Base-by-base conservation (phyloP, 2,888 invertebrate species). In the Smittia sp. region DNA sequence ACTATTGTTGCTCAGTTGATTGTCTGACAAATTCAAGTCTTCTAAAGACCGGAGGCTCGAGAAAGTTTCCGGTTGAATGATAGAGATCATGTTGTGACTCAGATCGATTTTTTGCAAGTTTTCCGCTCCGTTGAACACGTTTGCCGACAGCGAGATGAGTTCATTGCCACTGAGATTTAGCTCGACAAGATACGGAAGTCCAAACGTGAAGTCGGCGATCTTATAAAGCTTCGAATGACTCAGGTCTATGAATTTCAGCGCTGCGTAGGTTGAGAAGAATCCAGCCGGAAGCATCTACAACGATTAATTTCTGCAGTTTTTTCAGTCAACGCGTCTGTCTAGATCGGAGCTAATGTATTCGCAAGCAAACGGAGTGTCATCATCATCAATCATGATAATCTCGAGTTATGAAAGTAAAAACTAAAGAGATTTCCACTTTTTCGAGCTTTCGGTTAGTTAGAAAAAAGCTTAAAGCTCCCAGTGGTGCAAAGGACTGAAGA, bases 1-100 rank as follows among this genome's bases (percentile, higher is more conserved):
- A 15, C 52, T 69, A 15, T 69, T 41, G 20, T 69, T 69, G 52
- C 18, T 52, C 69, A 69, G n/a, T 52, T 39, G 25, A 62, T 72
- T 72, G 32, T 72, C 11, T 0, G 72, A 72, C n/a, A 72, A 38
- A 18, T 72, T 72, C 20, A 72, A 27, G 39, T 72, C 32, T 1
- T 11, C 11, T n/a, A 72, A 39, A 13, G 62, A 58, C 6, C 4
- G 32, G 1, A 62, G 15, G 18, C 39, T 38, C 1, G 7, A 4
- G 54, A 72, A 72, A 13, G 22, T 58, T 32, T n/a, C 6, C 38
- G 58, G 62, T 13, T 72, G 32, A 1, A 72, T 58, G 6, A 58
- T 25, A 20, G 58, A 38, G 11, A 72, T 62, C 22, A 22, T 15
- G 54, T 72, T 72, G 15, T 22, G n/a, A 13, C 38, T 62, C 11